phyloP scores from a whole-genome alignment of 2,888 invertebrate species.

The Ophion obscuratus region DNA sequence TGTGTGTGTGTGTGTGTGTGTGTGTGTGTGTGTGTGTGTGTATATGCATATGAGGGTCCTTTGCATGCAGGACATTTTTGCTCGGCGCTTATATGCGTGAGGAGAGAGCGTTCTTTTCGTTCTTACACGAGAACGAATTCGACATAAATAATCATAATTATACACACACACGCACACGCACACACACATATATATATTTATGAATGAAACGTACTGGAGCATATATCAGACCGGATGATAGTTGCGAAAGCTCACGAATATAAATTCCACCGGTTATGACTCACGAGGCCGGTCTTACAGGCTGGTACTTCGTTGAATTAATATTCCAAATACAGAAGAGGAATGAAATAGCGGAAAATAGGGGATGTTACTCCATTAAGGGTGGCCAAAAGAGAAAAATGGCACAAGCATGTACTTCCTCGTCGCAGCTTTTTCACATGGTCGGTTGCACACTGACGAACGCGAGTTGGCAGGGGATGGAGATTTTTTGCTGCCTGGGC shows the following conservation, averaged over 20 bases:
- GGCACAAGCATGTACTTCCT: background rate
- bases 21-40: background rate
- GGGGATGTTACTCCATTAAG: background rate
- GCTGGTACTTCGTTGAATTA: constrained; percentile 42
- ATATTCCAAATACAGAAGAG: constrained; percentile 34
- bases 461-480: too few relatives aligned
- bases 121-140: too few relatives aligned
- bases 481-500: too few relatives aligned
- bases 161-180: constrained; percentile 11
- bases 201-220: constrained; percentile 33
- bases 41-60: constrained; percentile 1
- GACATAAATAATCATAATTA: constrained; percentile 17
- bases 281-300: constrained; percentile 7
- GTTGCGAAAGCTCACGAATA: constrained; percentile 54
- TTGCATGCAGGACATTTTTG: constrained; percentile 49
- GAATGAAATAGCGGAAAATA: background rate
- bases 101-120: constrained; percentile 2
- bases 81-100: constrained; percentile 5
- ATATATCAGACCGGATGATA: constrained; percentile 47
- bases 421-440: too few relatives aligned
- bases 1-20: too few relatives aligned
- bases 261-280: constrained; percentile 56
- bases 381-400: background rate
- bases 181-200: constrained; percentile 17
- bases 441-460: too few relatives aligned